Conservation (phyloP, 2,888 invertebrate species). For the Atherix ibis region DNA sequence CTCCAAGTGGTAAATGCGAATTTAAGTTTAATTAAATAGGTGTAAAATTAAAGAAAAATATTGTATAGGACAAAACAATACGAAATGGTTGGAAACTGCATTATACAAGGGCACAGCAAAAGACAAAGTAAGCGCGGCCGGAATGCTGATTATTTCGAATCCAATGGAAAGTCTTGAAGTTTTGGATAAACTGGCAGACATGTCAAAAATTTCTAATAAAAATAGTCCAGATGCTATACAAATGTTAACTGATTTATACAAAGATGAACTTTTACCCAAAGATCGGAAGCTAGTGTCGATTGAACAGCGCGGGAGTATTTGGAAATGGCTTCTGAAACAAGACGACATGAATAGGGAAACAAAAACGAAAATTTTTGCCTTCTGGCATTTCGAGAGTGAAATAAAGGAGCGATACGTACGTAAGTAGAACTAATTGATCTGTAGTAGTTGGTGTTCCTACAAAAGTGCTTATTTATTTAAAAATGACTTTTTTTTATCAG, state of each 20-base stretch:
- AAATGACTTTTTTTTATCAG: no score
- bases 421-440: constrained; percentile 20
- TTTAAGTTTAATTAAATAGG: not conserved
- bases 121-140: constrained; percentile 32
- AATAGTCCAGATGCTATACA: constrained; percentile 25
- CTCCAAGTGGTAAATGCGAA: no score
- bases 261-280: constrained; percentile 26
- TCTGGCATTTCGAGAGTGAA: constrained; percentile 84
- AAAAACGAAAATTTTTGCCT: constrained; percentile 46
- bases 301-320: constrained; percentile 26
- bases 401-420: constrained; percentile 61
- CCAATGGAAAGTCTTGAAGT: constrained; percentile 28
- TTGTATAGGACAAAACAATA: no score
- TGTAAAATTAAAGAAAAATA: constrained; percentile 20
- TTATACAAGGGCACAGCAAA: constrained; percentile 31
- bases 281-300: constrained; percentile 26
- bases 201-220: constrained; percentile 29
- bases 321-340: constrained; percentile 25
- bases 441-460: no score
- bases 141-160: constrained; percentile 29
- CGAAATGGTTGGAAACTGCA: constrained; percentile 31
- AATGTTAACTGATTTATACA: constrained; percentile 26
- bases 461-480: no score
- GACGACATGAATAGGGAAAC: constrained; percentile 38
- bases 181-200: constrained; percentile 24